Evolutionary conservation across 2,888 invertebrate species (phyloP), one percentile per base, ranked within the genome.

Genomic region (Griposia aprilina): DNA sequence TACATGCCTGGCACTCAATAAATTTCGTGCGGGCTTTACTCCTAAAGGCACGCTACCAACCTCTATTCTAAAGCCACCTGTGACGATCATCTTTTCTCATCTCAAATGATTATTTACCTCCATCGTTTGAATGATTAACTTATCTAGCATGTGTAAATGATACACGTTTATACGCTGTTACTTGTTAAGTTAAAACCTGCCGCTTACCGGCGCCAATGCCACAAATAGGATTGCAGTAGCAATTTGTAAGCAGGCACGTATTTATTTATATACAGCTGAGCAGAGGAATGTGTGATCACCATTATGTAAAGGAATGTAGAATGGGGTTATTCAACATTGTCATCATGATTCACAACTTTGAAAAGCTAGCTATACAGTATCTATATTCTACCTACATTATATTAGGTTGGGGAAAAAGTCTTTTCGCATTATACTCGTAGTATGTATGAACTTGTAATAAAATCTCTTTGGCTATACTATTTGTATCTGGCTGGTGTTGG

Each of bases 161-260:
- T 48, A 74, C 59, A 62, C 45, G 20, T 36, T 30, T 75, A 69
- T 30, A 60, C 36, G n/a, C 36, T 63, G n/a, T 76, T 41, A 70
- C 69, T 73, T 79, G 52, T 68, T n/a, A 79, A 68, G 70, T 68
- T 74, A 65, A 74, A 84, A 59, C 60, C 73, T 57, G 36, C 62
- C 57, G 30, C 57, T 78, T 74, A 65, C 48, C 23, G 30, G 23
- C 8, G 15, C 15, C 30, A 30, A 23, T 30, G 10, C 30, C 30
- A 30, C 68, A 52, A 79, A 60, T 63, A 73, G 59, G 59, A 83
- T 74, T 81, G 30, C 73, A 78, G 65, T 65, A 71, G 74, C 60
- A 81, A 66, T 71, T 74, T 74, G 65, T 69, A 75, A 55, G 74
- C n/a, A 68, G 17, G 30, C n/a, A 73, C 15, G 45, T 78, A 72